Conservation (phyloP, 2,113 vertebrate species). For the Agapornis roseicollis region DNA sequence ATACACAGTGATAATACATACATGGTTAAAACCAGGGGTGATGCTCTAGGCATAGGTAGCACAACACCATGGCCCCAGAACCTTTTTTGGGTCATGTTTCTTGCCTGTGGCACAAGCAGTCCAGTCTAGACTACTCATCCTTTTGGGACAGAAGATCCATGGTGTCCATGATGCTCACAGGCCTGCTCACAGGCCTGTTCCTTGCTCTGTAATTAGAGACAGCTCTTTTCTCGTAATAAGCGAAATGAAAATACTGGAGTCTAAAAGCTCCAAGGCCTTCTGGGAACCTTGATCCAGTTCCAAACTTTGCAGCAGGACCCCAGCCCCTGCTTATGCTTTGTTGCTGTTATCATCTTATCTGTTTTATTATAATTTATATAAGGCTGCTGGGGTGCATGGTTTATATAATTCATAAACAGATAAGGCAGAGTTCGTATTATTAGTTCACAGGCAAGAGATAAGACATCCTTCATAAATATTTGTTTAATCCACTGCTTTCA, state of each 20-base stretch:
- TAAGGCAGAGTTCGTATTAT: constrained; percentile 17
- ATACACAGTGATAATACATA: background rate
- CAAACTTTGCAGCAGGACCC: background rate
- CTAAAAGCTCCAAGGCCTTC: background rate
- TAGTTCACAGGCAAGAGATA: constrained; percentile 35
- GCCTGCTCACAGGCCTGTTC: background rate
- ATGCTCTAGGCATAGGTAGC: background rate
- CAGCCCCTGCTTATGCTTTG: background rate
- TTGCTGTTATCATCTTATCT: background rate
- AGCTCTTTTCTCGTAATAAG: background rate
- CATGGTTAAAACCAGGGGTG: background rate
- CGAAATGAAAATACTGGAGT: background rate
- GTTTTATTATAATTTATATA: background rate
- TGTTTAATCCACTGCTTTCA: constrained; percentile 46
- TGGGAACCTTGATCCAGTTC: background rate
- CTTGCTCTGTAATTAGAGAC: background rate
- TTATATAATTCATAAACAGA: constrained; percentile 34
- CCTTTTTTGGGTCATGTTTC: background rate
- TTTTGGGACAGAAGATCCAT: background rate
- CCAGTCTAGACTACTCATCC: background rate
- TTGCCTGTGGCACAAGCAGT: background rate
- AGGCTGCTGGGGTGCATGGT: background rate
- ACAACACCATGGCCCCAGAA: background rate
- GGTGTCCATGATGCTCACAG: background rate
- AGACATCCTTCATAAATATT: constrained; percentile 15